Percentiles rank a stretch among this genome's conserved stretches.
These are phyloP conservation scores for Unio pictorum DNA, from an alignment of 2,888 invertebrate genomes.

Conservation along the genomic window DNA sequence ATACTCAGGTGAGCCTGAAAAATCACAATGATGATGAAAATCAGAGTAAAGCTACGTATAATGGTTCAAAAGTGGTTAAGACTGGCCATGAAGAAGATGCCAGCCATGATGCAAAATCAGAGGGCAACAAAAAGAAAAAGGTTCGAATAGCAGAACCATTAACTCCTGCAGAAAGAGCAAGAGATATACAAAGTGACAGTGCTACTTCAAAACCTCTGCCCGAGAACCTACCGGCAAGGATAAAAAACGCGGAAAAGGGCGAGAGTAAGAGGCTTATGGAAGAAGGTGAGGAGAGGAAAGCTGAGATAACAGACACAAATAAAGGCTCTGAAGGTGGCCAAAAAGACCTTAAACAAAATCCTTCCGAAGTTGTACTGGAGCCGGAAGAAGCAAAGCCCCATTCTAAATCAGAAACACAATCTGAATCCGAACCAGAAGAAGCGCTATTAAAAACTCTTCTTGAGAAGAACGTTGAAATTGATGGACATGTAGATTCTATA, in stretches of 20 bases:
- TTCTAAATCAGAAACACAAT: constrained; percentile 8
- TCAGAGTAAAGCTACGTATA: not conserved
- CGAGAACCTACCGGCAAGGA: not conserved
- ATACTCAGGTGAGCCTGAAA: not conserved
- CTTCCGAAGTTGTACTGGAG: not conserved
- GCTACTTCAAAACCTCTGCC: not conserved
- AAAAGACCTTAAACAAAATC: not conserved
- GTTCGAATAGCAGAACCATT: not conserved
- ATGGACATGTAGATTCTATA: constrained; percentile 31
- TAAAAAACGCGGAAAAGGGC: not conserved
- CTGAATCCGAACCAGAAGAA: constrained; percentile 13
- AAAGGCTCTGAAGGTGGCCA: not conserved
- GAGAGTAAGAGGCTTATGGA: no score
- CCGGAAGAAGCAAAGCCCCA: constrained; percentile 7
- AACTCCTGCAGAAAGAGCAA: not conserved
- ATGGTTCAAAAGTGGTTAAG: not conserved
- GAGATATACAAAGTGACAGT: not conserved
- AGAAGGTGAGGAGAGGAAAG: not conserved
- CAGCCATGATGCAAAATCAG: not conserved
- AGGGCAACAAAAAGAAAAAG: constrained; percentile 2
- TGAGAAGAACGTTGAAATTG: constrained; percentile 34
- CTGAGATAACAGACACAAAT: constrained; percentile 4
- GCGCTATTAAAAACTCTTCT: constrained; percentile 26
- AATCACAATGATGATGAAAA: not conserved
- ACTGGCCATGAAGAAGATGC: not conserved